Percentiles rank a stretch among this genome's conserved stretches.
Conservation (phyloP, 2,113 vertebrate genomes). For the Corythoichthys intestinalis region DNA sequence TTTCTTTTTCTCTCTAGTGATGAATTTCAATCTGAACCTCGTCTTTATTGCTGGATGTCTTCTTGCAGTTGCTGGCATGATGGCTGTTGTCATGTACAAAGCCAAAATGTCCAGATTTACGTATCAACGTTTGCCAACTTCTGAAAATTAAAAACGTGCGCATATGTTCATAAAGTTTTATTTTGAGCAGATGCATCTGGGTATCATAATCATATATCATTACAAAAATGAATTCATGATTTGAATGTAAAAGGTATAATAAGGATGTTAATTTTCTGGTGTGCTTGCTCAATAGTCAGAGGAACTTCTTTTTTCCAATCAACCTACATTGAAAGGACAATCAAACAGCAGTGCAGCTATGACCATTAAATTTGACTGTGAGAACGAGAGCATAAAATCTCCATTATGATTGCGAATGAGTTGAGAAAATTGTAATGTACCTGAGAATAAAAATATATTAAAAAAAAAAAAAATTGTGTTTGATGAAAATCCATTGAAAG, state of each 20-base stretch:
- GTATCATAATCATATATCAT: not conserved
- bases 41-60: slow-evolving; percentile 57
- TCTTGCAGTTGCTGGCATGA: slow-evolving; percentile 49
- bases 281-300: not conserved
- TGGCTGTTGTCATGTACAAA: slow-evolving; percentile 47
- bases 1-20: slow-evolving; percentile 29
- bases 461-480: not conserved
- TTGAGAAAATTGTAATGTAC: not conserved
- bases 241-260: not conserved
- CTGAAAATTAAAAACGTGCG: slow-evolving; percentile 17
- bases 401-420: not conserved
- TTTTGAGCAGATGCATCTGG: not conserved
- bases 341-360: not conserved
- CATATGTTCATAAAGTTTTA: not conserved
- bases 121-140: slow-evolving; percentile 43
- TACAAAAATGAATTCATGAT: too few species aligned
- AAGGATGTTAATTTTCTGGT: not conserved
- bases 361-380: not conserved
- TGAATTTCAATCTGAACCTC: slow-evolving; percentile 49
- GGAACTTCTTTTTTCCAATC: not conserved
- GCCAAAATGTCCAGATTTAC: slow-evolving; percentile 25
- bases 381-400: not conserved
- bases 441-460: not conserved
- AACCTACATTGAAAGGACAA: not conserved
- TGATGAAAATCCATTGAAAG: not conserved